phyloP scores from a whole-genome alignment of 1,140 invertebrate genomes.

The Pantala flavescens region DNA sequence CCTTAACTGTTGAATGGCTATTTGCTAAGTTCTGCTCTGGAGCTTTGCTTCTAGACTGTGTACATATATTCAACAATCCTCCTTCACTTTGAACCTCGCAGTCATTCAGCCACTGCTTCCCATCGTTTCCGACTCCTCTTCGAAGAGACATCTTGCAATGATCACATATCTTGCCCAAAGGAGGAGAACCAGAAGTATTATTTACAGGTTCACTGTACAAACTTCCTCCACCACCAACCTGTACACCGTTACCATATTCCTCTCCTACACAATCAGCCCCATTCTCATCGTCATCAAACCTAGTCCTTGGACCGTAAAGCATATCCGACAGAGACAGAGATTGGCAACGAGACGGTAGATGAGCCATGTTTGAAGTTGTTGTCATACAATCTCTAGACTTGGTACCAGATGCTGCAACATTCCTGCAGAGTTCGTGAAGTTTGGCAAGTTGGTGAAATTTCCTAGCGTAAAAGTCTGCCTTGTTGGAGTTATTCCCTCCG shows the following conservation, averaged over 20 bases:
- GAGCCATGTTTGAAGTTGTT: slow-evolving; percentile 25
- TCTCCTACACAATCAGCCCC: slow-evolving; percentile 38
- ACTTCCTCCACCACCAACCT: slow-evolving; percentile 38
- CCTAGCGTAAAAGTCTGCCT: slow-evolving; percentile 19
- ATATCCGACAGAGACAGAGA: slow-evolving; percentile 60
- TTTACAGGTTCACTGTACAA: slow-evolving; percentile 75
- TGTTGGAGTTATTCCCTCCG: slow-evolving; percentile 18
- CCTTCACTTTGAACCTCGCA: background rate
- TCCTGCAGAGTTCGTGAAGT: slow-evolving; percentile 55
- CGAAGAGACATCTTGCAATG: slow-evolving; percentile 53
- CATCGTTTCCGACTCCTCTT: background rate
- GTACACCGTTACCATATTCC: slow-evolving; percentile 34
- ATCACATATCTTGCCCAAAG: slow-evolving; percentile 51
- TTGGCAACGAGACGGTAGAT: slow-evolving; percentile 44
- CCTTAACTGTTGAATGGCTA: background rate
- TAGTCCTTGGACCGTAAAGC: slow-evolving; percentile 39
- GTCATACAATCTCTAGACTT: background rate
- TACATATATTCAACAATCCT: background rate
- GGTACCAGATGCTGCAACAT: slow-evolving; percentile 27
- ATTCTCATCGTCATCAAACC: background rate
- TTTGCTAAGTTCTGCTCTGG: background rate
- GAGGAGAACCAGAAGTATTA: slow-evolving; percentile 31
- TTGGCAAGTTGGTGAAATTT: slow-evolving; percentile 57
- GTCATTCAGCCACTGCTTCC: background rate
- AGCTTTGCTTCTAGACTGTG: background rate